Conservation (phyloP, 1,140 invertebrate species). For the Pinna nobilis region DNA sequence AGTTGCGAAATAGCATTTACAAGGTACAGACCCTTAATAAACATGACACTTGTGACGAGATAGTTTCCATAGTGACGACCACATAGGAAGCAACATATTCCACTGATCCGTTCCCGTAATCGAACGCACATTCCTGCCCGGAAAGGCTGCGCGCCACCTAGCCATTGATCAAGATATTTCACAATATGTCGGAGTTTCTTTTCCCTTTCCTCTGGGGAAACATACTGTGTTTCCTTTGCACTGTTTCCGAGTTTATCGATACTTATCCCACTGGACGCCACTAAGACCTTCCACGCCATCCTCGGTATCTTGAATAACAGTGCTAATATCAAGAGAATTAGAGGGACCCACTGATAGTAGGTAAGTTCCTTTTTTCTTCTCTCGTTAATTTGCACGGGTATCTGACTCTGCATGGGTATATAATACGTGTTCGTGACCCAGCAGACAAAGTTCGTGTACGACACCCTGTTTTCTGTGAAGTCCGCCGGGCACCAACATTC, state of each 20-base stretch:
- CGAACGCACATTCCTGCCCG: conserved; percentile 60
- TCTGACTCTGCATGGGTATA: conserved; percentile 61
- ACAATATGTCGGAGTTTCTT: conserved; percentile 70
- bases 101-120: conserved; percentile 57
- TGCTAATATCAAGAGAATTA: conserved; percentile 87
- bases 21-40: conserved; percentile 76
- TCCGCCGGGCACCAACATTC: conserved; percentile 72
- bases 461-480: conserved; percentile 69
- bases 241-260: conserved; percentile 78
- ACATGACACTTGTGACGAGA: conserved; percentile 74
- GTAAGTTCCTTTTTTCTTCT: conserved; percentile 48
- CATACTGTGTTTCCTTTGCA: conserved; percentile 66
- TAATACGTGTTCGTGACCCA: conserved; percentile 75
- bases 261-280: conserved; percentile 51
- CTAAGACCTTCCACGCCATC: conserved; percentile 59
- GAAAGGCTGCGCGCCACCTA: conserved; percentile 59
- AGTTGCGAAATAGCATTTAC: conserved; percentile 73
- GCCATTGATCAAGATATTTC: conserved; percentile 67
- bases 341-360: conserved; percentile 67
- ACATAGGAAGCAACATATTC: conserved; percentile 62
- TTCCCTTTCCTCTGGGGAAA: conserved; percentile 56
- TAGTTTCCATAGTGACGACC: conserved; percentile 76
- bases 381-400: conserved; percentile 51
- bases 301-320: conserved; percentile 96
- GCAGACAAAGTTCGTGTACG: conserved; percentile 70